Percentiles rank a stretch among this genome's conserved stretches.
These are phyloP conservation scores for Ceratina calcarata DNA, from an alignment of 1,140 invertebrate genomes.

Conservation along the genomic window DNA sequence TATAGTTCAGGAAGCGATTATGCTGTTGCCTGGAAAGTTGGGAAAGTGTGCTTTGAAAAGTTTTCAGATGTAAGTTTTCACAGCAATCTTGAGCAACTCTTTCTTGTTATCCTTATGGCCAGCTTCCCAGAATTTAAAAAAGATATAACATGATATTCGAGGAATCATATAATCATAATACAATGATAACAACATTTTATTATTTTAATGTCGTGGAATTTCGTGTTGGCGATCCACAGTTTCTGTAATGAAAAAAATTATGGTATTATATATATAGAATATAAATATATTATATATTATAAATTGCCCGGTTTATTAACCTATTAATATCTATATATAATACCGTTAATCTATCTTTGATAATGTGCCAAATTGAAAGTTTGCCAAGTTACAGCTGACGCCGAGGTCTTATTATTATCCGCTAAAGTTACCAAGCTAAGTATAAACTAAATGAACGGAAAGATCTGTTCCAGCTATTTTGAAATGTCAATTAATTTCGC, in stretches of 20 bases:
- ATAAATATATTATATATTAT: background rate
- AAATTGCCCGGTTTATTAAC: background rate
- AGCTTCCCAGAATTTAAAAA: background rate
- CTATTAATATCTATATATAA: too few species aligned
- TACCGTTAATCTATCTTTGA: constrained; percentile 21
- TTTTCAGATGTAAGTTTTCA: constrained; percentile 39
- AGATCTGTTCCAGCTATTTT: background rate
- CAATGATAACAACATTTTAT: background rate
- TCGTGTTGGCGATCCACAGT: background rate
- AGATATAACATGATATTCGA: background rate
- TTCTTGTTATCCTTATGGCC: background rate
- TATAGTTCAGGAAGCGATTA: constrained; percentile 31
- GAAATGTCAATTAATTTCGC: too few species aligned
- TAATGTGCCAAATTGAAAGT: constrained; percentile 37
- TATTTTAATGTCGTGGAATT: background rate
- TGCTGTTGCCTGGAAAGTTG: constrained; percentile 24
- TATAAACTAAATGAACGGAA: background rate
- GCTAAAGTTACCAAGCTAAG: constrained; percentile 30
- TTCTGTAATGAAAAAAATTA: too few species aligned
- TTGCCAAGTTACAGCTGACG: constrained; percentile 29
- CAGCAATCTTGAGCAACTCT: constrained; percentile 18
- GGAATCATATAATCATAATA: background rate
- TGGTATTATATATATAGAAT: too few species aligned
- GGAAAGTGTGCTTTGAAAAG: constrained; percentile 23
- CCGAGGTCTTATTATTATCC: constrained; percentile 14